Evolutionary conservation across 2,113 vertebrate genomes (phyloP), one percentile per base, ranked within the genome.

Genomic region (Mus spicilegus): DNA sequence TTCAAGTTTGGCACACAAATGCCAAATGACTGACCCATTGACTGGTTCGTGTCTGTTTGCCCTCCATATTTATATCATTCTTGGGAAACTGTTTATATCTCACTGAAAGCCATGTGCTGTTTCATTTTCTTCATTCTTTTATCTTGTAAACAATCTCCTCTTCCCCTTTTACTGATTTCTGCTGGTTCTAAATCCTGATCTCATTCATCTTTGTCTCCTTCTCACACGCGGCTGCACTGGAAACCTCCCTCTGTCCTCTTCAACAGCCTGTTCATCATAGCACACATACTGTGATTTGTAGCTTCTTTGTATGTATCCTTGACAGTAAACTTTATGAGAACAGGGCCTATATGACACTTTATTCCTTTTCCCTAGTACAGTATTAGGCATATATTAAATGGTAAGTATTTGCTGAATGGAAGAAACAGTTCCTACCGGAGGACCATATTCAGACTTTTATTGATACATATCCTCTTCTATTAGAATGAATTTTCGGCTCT

Each of bases 261-360:
- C 56, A 87, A 56, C 36, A 90, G 19, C 89, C 95, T 36, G 33
- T 78, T 5, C 70, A 63, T 72, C 28, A 30, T 67, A 65, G 33
- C 49, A 87, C 28, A 82, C 24, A 61, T 82, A 39, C 46, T 95
- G 28, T 77, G 19, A 39, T 36, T 78, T 90, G 78, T 67, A 51
- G 20, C 90, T 96, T 89, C 65, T 95, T 54, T 67, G 28, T 67
- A 30, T 86, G 7, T 46, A 3, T 91, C 72, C 46, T 69, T 90
- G 72, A 61, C 19, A 70, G 58, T 49, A 76, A 96, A 36, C 39
- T 91, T 95, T 22, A 42, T 63, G 42, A 87, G 6, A 49, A 2
- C 72, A 92, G 28, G 2, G 19, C 86, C 39, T 93, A 17, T 24
- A 82, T 93, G 87, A 93, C 72, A 81, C 75, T 78, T 93, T 87